Percentiles rank a stretch among this genome's conserved stretches.
phyloP scores from a whole-genome alignment of 2,113 vertebrate genomes.

The Poicephalus gulielmi region DNA sequence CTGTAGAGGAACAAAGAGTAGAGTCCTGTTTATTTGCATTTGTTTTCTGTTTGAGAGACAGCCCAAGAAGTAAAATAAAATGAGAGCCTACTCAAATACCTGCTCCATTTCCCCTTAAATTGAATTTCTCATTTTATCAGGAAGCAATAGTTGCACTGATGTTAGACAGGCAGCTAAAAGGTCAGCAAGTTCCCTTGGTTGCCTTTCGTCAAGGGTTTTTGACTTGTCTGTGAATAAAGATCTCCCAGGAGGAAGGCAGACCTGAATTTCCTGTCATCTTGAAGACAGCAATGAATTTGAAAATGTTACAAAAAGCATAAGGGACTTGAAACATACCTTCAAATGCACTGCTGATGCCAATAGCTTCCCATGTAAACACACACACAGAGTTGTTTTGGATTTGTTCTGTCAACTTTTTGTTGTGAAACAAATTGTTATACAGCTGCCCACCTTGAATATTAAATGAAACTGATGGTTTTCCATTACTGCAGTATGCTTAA shows the following conservation, averaged over 20 bases:
- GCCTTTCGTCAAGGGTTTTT: conserved; percentile 90
- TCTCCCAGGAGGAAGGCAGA: conserved; percentile 82
- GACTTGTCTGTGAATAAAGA: conserved; percentile 87
- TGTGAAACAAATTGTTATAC: conserved; percentile 85
- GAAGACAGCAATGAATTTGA: conserved; percentile 86
- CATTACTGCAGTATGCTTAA: conserved; percentile 18
- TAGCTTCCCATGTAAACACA: conserved; percentile 82
- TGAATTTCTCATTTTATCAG: conserved; percentile 86
- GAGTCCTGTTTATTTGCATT: conserved; percentile 77
- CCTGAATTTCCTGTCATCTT: conserved; percentile 85
- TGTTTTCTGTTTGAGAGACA: conserved; percentile 81
- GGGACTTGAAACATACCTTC: conserved; percentile 83
- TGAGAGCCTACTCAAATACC: conserved; percentile 75
- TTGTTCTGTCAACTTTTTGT: conserved; percentile 86
- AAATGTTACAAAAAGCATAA: conserved; percentile 90
- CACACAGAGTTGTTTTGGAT: conserved; percentile 83
- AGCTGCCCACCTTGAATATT: conserved; percentile 76
- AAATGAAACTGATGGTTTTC: conserved; percentile 66
- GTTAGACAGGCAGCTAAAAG: conserved; percentile 86
- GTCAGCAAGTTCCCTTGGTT: conserved; percentile 85
- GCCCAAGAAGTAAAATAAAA: conserved; percentile 77
- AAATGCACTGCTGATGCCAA: conserved; percentile 77
- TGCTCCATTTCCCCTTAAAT: conserved; percentile 79
- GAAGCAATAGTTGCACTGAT: conserved; percentile 86
- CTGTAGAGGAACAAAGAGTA: conserved; percentile 37